phyloP scores from a whole-genome alignment of 53 echinoderm and acorn worm genomes.

The Zoroaster sp. region DNA sequence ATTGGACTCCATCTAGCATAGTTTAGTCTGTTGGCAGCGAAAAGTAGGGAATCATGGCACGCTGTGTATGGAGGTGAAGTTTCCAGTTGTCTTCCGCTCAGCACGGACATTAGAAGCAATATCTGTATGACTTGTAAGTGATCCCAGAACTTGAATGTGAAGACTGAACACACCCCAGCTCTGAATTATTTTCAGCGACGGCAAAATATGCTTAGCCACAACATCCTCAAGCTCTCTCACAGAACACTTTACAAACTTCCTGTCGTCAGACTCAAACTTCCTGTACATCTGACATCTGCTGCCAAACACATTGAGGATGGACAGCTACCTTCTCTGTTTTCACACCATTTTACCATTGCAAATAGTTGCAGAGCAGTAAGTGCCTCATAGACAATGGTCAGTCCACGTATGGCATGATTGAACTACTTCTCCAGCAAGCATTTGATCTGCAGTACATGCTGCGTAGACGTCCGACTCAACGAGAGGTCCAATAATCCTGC shows the following conservation, averaged over 20 bases:
- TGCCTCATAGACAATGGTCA: conserved; percentile 38
- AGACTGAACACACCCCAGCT: not conserved
- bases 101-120: not conserved
- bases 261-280: not conserved
- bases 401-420: conserved; percentile 33
- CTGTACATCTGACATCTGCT: not conserved
- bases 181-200: not conserved
- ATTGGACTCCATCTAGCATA: not conserved
- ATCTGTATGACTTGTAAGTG: conserved; percentile 2
- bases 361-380: conserved; percentile 17
- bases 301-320: not conserved
- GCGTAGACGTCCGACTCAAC: conserved; percentile 51
- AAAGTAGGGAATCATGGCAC: not conserved
- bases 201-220: too few species aligned
- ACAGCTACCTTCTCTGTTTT: not conserved
- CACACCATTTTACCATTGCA: conserved; percentile 3
- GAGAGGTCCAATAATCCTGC: conserved; percentile 12
- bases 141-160: not conserved
- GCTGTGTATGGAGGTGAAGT: not conserved
- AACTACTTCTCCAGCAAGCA: conserved; percentile 53
- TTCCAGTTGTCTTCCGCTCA: not conserved
- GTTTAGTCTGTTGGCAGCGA: not conserved
- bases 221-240: not conserved
- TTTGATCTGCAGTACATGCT: conserved; percentile 30
- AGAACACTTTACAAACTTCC: not conserved